These are phyloP conservation scores for Drosophila prosaltans DNA, from an alignment of 1,140 invertebrate genomes.

Conservation along the genomic window DNA sequence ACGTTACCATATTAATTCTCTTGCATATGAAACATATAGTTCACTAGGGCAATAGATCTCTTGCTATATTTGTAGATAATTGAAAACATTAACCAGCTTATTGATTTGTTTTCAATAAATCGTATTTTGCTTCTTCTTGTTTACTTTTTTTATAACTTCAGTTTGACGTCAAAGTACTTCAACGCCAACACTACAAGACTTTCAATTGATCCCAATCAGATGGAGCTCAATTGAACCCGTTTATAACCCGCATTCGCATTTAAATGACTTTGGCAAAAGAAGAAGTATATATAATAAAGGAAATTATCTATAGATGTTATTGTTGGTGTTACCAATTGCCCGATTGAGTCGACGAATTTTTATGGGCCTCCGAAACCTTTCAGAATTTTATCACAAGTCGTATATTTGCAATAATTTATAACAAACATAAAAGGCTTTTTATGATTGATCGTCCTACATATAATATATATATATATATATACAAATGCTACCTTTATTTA, in stretches of 20 bases:
- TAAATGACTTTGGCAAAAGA: constrained; percentile 1
- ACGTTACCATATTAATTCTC: no score
- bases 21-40: not conserved
- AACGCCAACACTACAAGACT: not conserved
- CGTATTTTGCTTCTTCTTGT: not conserved
- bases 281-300: not conserved
- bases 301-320: constrained; percentile 21
- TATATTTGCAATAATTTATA: constrained; percentile 74
- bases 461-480: constrained; percentile 23
- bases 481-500: not conserved
- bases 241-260: constrained; percentile 8
- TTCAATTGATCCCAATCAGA: constrained; percentile 18
- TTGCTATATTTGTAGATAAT: not conserved
- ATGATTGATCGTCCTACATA: constrained; percentile 61
- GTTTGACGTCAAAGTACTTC: constrained; percentile 14
- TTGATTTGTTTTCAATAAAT: constrained; percentile 18
- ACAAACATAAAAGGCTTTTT: constrained; percentile 61
- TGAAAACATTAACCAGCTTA: constrained; percentile 2
- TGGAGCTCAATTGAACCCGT: constrained; percentile 7
- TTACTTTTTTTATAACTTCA: constrained; percentile 1
- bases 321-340: constrained; percentile 23
- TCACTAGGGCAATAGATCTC: not conserved
- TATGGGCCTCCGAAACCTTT: constrained; percentile 36
- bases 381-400: constrained; percentile 59
- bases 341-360: constrained; percentile 16